A percentile compares a stretch with the other conserved stretches of the same genome.
phyloP scores from a whole-genome alignment of 2,888 invertebrate species.

The Nudaria mundana region DNA sequence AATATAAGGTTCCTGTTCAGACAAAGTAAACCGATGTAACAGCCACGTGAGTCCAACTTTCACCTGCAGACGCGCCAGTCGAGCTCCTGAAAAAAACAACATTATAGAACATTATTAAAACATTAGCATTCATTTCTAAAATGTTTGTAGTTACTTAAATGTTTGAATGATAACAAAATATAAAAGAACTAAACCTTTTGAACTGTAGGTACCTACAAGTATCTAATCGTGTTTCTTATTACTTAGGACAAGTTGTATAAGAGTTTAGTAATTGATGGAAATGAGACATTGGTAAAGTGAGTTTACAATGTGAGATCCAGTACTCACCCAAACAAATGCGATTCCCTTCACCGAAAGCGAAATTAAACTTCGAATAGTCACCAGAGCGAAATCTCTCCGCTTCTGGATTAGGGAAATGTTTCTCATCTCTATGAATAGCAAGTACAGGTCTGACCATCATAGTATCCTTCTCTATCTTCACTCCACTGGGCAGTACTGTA shows the following conservation, averaged over 20 bases:
- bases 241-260: too few relatives aligned
- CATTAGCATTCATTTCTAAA: background rate
- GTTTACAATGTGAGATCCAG: too few relatives aligned
- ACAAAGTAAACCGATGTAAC: slow-evolving; percentile 42
- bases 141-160: background rate
- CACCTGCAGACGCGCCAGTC: slow-evolving; percentile 50
- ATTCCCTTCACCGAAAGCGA: slow-evolving; percentile 77
- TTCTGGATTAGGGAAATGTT: slow-evolving; percentile 58
- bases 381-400: slow-evolving; percentile 67
- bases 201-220: too few relatives aligned
- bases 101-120: background rate
- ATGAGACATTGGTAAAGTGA: too few relatives aligned
- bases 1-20: slow-evolving; percentile 33
- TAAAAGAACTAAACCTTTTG: too few relatives aligned
- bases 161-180: too few relatives aligned
- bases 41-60: slow-evolving; percentile 45
- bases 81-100: slow-evolving; percentile 40
- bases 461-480: slow-evolving; percentile 42
- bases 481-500: slow-evolving; percentile 42
- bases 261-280: too few relatives aligned
- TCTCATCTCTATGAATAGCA: slow-evolving; percentile 56
- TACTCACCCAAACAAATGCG: slow-evolving; percentile 72
- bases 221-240: too few relatives aligned
- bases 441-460: slow-evolving; percentile 43
- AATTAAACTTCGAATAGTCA: slow-evolving; percentile 48